These are phyloP conservation scores for Pandemis cinnamomeana DNA, from an alignment of 2,888 invertebrate species.

Conservation along the genomic window DNA sequence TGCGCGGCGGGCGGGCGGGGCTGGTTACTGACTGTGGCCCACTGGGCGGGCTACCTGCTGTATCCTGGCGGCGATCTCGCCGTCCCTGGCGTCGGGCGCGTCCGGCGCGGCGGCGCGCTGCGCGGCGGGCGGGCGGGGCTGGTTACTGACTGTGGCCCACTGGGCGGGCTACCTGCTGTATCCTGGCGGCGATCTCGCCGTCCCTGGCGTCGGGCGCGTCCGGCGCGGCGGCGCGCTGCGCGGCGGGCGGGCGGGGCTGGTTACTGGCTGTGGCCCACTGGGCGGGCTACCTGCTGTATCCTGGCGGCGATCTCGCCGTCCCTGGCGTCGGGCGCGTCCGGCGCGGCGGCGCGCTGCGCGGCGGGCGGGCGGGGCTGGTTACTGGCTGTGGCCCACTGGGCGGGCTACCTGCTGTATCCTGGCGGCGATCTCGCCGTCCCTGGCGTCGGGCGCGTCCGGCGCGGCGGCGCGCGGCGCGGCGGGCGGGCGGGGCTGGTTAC, in stretches of 20 bases:
- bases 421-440: no score
- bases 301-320: conserved; percentile 63
- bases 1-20: no score
- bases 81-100: conserved; percentile 43
- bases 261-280: conserved; percentile 54
- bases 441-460: no score
- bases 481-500: neutral
- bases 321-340: conserved; percentile 35
- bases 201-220: no score
- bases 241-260: no score
- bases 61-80: conserved; percentile 67
- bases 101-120: conserved; percentile 50
- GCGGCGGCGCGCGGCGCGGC: no score
- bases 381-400: no score
- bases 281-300: conserved; percentile 64
- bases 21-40: conserved; percentile 48
- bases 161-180: no score
- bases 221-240: no score
- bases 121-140: conserved; percentile 43
- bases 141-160: no score
- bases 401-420: no score
- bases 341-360: conserved; percentile 51
- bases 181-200: no score
- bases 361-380: conserved; percentile 43
- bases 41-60: conserved; percentile 64